Base-by-base conservation (phyloP, 2,113 vertebrate genomes). In the Glaucidium brasilianum region DNA sequence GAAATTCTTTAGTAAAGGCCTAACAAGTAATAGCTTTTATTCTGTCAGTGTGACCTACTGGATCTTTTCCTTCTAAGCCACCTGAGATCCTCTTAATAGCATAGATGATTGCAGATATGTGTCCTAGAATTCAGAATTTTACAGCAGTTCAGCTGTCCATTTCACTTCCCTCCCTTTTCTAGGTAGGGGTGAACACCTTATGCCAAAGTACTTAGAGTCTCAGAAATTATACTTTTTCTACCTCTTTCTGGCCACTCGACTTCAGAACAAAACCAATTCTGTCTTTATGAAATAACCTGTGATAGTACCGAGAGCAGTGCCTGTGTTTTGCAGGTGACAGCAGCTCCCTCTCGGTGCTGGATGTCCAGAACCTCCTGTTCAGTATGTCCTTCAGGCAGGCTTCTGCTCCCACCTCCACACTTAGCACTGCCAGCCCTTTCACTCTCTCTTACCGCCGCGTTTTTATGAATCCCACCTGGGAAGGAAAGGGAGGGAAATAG, bases 11-110 rank as follows among this genome's bases (percentile, higher is more conserved):
- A 82, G 27, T 86, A 76, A 88, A 81, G 45, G 60, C 94, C 67
- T 91, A 73, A 90, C n/a, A 63, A 72, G 66, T 72, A 85, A 59
- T 63, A 92, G 74, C 68, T 93, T 96, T 93, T 90, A 68, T 94
- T 91, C 73, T 82, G 58, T 91, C 58, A 72, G 35, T n/a, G 37
- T 73, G 41, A 45, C 58, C 56, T 69, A 47, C 37, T 91, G 62
- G 26, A 89, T 89, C 55, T 89, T 67, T 95, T 72, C 69, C 41
- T 82, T 85, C 68, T 43, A 92, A 83, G 39, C 74, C 62, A 85
- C 55, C 64, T 64, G 69, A 94, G 63, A 77, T 95, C 41, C 29
- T 92, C 59, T 79, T 90, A 71, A n/a, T 22, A 64, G 60, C 63
- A 92, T 73, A 87, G 43, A 19, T 64, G 47, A 39, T 22, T 89